phyloP scores from a whole-genome alignment of 2,113 vertebrate genomes.

The Peromyscus californicus region DNA sequence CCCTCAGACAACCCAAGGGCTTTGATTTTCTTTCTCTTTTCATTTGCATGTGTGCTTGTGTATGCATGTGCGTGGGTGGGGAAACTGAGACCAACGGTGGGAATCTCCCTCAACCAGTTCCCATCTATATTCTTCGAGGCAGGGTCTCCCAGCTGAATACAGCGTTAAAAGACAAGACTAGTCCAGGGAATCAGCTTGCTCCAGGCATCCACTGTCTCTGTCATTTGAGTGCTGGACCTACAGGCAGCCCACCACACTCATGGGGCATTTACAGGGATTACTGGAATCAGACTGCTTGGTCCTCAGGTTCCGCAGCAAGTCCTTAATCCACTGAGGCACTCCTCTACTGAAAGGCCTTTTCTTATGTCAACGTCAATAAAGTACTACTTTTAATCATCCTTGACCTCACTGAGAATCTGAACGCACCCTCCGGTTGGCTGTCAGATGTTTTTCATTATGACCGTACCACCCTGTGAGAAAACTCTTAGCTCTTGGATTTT shows the following conservation, averaged over 20 bases:
- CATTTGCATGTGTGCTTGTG: background rate
- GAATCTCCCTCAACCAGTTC: background rate
- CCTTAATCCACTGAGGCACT: background rate
- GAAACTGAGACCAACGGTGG: no score
- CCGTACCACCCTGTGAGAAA: background rate
- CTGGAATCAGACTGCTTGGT: background rate
- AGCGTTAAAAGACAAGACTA: no score
- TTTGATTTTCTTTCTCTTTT: background rate
- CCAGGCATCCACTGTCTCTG: background rate
- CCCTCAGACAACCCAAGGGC: background rate
- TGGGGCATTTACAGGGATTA: background rate
- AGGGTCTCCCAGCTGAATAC: background rate
- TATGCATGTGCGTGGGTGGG: background rate
- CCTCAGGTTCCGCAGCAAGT: background rate
- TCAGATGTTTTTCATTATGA: conserved; percentile 10
- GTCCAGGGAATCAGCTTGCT: background rate
- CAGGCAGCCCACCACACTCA: no score
- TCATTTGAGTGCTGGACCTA: background rate
- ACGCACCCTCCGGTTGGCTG: background rate
- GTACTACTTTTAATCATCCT: background rate
- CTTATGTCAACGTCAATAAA: background rate
- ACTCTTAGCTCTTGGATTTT: conserved; percentile 19
- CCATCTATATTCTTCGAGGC: background rate
- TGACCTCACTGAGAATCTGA: background rate
- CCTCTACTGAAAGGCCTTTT: background rate